Base-by-base conservation (phyloP, 1,140 invertebrate genomes). In the Geopemphigus sp. region DNA sequence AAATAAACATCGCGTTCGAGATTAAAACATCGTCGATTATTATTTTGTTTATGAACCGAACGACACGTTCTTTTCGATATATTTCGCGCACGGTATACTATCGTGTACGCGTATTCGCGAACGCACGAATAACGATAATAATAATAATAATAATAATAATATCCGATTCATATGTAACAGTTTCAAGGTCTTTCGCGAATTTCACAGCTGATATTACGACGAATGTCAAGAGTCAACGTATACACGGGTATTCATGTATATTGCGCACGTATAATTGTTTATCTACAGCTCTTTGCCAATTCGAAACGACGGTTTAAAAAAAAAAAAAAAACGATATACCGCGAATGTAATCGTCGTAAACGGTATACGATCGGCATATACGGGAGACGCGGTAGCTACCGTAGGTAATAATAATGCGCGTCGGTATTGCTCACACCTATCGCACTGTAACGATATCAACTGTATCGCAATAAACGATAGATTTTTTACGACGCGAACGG, bases 41-140 rank as follows among this genome's bases (percentile, higher is more conserved):
- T 53, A 70, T 24, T 72, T 72, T 72, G 50, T 72, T 53, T 72
- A 54, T n/a, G 26, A 54, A 45, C 29, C 26, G 29, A n/a, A 68
- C n/a, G 1, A 45, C 11, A 8, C 32, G 32, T 39, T 39, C 3
- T 39, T 8, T 4, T 39, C 32, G 32, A 39, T 39, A 39, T 39
- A 14, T 8, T 22, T n/a, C 1, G n/a, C 11, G 39, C n/a, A 12
- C 22, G 45, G 45, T 66, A 45, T 1, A 5, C 47, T 19, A 19
- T 19, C 8, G 10, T 29, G 26, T 24, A 19, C 15, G 26, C 14
- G 15, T 24, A 61, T 4, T 39, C 32, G 8, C n/a, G n/a, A n/a
- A n/a, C n/a, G n/a, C n/a, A n/a, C n/a, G n/a, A n/a, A n/a, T n/a
- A n/a, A n/a, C n/a, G n/a, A n/a, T n/a, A n/a, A n/a, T n/a, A n/a